Evolutionary conservation across 2,797 vertebrate genomes (phyloP).

Genomic region (Coregonus sp.): DNA sequence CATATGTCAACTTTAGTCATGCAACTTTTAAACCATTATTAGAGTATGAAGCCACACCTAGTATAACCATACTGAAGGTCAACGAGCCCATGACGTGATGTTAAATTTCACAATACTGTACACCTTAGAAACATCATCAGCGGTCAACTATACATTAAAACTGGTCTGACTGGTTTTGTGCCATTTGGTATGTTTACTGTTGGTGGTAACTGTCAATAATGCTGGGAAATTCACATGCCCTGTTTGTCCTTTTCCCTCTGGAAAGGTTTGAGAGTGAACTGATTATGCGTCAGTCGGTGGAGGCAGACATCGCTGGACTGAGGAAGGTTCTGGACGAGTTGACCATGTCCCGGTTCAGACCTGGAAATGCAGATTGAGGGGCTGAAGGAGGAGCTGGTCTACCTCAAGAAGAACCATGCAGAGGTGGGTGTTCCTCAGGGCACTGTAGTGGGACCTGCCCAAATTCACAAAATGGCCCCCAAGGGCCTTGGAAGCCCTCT

Average conservation of each 20-base stretch:
- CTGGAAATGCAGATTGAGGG: constrained; percentile 78
- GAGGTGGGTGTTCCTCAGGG: constrained; percentile 63
- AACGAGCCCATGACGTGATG: background rate
- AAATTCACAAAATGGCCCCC: background rate
- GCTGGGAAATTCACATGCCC: background rate
- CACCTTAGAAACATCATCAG: background rate
- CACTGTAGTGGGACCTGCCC: background rate
- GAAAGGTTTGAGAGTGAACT: constrained; percentile 73
- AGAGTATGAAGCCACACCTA: background rate
- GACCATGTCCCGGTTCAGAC: constrained; percentile 68
- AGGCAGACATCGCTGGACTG: constrained; percentile 68
- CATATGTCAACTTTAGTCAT: too few relatives aligned
- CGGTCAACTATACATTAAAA: constrained; percentile 23
- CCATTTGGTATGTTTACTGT: background rate
- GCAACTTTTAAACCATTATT: background rate
- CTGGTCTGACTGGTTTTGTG: constrained; percentile 50
- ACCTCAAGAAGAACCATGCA: constrained; percentile 75
- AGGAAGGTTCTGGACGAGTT: constrained; percentile 72
- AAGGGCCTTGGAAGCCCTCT: too few relatives aligned
- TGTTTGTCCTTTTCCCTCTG: background rate
- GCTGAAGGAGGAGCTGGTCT: constrained; percentile 76
- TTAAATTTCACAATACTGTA: background rate
- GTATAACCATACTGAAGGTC: background rate
- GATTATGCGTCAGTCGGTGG: constrained; percentile 66
- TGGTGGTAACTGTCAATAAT: constrained; percentile 9